Evolutionary conservation across 2,888 invertebrate genomes (phyloP), one percentile per base, ranked within the genome.

Genomic region (Adineta ricciae): DNA sequence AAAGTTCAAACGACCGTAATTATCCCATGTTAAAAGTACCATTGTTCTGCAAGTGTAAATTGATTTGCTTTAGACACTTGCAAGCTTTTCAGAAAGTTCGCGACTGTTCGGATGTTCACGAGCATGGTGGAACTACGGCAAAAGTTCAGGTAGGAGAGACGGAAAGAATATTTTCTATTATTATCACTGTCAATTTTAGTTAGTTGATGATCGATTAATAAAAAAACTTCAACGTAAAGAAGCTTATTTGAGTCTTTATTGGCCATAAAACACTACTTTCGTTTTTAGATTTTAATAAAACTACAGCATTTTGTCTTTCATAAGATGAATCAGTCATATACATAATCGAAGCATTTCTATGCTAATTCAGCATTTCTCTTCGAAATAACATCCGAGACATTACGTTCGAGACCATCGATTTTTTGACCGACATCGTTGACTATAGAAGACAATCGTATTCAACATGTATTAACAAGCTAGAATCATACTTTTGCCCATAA

Each of bases 101-200:
- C 54, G 85, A 85, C 46, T 85, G 85, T 38, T 83, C 85, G 27
- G 64, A 83, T 78, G 83, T 85, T 50, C 85, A 85, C 54, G 83
- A 85, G 32, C 85, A 85, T 72, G 50, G 49, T n/a, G 85, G 85
- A 36, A 85, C 85, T 38, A 32, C 52, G 19, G 85, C 85, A 46
- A 41, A 52, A 56, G 56, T 85, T 72, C 85, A 85, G 36, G 85
- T 85, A 83, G 41, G 50, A 19, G 19, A 46, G 2, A n/a, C n/a
- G n/a, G n/a, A 32, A 32, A 27, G 5, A 64, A 4, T 11, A 11
- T 16, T 64, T 56, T 11, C 32, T 3, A 16, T 64, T 64, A 2
- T 64, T 19, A 27, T 27, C 32, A 32, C 8, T 64, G 11, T 19
- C 0, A 3, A 50, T 50, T 64, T 64, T 64, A 64, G 64, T 32